These are phyloP conservation scores for Chrysolina haemoptera DNA, from an alignment of 2,888 invertebrate species.

Conservation along the genomic window DNA sequence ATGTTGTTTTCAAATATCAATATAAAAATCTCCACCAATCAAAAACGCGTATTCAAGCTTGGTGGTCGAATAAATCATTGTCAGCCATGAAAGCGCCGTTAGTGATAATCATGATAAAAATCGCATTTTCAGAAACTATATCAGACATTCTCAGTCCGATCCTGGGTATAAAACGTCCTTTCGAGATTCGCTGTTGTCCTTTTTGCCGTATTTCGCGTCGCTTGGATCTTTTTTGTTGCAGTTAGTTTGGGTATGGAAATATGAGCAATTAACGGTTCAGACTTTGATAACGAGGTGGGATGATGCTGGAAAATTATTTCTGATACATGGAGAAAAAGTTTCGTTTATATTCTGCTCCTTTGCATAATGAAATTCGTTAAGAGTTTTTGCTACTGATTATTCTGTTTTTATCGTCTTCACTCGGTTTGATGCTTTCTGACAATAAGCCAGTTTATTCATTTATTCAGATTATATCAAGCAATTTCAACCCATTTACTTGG, in stretches of 20 bases:
- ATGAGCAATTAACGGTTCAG: not conserved
- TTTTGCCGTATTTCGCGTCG: not conserved
- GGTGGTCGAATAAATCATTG: too few species aligned
- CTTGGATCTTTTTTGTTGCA: not conserved
- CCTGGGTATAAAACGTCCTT: not conserved
- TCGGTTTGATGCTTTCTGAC: too few species aligned
- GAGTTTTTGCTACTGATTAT: not conserved
- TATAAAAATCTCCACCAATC: too few species aligned
- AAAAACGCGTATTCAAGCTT: too few species aligned
- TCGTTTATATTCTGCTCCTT: not conserved
- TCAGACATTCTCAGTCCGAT: not conserved
- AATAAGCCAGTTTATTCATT: too few species aligned
- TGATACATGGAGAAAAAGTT: not conserved
- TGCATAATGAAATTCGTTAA: not conserved
- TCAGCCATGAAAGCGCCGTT: too few species aligned
- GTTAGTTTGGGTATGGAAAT: conserved; percentile 1
- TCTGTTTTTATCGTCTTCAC: too few species aligned
- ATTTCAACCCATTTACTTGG: too few species aligned
- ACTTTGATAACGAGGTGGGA: not conserved
- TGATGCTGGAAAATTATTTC: not conserved
- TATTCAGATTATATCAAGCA: too few species aligned
- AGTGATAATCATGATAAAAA: too few species aligned
- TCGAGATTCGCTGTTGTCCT: not conserved
- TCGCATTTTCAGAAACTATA: too few species aligned
- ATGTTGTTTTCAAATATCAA: too few species aligned